phyloP scores from a whole-genome alignment of 1,140 invertebrate species.

The Stegodyphus mimosarum region DNA sequence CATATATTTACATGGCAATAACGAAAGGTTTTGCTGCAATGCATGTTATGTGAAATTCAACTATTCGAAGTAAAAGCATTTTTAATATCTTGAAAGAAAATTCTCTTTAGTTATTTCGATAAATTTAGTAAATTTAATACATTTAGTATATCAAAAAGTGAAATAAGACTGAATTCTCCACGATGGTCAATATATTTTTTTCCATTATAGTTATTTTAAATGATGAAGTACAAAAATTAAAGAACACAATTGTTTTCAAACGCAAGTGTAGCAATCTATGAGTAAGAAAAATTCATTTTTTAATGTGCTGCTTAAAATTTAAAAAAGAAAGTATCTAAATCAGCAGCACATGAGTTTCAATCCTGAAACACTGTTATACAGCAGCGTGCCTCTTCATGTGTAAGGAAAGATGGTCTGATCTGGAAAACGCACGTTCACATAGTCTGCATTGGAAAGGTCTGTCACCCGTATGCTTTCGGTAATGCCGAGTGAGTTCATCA shows the following conservation, averaged over 20 bases:
- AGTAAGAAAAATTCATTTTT: neutral
- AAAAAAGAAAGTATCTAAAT: neutral
- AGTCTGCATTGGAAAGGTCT: constrained; percentile 68
- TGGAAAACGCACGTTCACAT: constrained; percentile 71
- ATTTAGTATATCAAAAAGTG: too few species aligned
- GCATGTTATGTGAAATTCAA: too few species aligned
- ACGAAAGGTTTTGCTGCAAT: too few species aligned
- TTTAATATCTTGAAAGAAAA: too few species aligned
- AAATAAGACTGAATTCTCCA: too few species aligned
- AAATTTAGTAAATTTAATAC: too few species aligned
- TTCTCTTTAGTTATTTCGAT: too few species aligned
- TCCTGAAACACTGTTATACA: constrained; percentile 26
- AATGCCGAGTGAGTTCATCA: constrained; percentile 74
- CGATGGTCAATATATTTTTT: neutral
- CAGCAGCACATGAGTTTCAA: neutral
- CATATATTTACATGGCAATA: too few species aligned
- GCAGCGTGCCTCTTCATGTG: constrained; percentile 70
- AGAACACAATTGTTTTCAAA: neutral
- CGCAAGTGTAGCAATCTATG: neutral
- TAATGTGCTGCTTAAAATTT: neutral
- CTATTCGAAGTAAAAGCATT: too few species aligned
- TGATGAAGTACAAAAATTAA: neutral
- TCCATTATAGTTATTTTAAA: neutral
- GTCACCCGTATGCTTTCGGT: constrained; percentile 69
- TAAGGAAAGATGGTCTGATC: constrained; percentile 72